Evolutionary conservation across 2,113 vertebrate species (phyloP), one percentile per base, ranked within the genome.

Genomic region (Nothobranchius kuhntae): DNA sequence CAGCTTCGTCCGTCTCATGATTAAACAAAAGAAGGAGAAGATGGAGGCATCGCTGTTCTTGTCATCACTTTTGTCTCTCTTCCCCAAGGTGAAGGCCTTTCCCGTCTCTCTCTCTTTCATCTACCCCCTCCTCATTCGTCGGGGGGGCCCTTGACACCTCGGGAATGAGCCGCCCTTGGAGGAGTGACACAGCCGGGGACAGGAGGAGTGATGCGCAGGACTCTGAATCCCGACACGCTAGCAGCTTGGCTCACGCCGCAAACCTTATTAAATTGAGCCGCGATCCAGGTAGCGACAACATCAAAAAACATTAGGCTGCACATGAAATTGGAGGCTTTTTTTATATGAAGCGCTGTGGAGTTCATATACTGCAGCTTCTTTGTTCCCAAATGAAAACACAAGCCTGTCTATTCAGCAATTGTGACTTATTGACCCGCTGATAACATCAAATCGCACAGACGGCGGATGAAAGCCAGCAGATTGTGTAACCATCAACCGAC

Each of bases 1-100:
- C 77, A 68, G 87, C 82, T 82, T 84, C 78, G 79, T 61, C 77
- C 50, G 65, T 72, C 77, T 90, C 81, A 86, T 85, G 89, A 91
- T 90, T 91, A 88, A 89, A 90, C 80, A 88, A 83, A 65, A 82
- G 68, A 65, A 38, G 50, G 52, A 63, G 71, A 51, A 69, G 65
- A 80, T 56, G 78, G 76, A 65, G 30, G 82, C 83, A 85, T 89
- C 79, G 44, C 45, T 9, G 46, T 50, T 13, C 68, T 72, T 71
- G 24, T 80, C 80, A 83, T 76, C 50, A 38, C 71, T 56, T 65
- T 70, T 45, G 2, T 17, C 53, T 66, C 81, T 70, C 81, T 72
- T 51, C 46, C 65, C 71, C 84, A 86, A 89, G 90, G 89, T 92
- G 87, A 87, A 58, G 53, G 44, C 13, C 44, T 66, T 78, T 70